These are phyloP conservation scores for Melinaea menophilus DNA, from an alignment of 2,888 invertebrate genomes.

Conservation along the genomic window DNA sequence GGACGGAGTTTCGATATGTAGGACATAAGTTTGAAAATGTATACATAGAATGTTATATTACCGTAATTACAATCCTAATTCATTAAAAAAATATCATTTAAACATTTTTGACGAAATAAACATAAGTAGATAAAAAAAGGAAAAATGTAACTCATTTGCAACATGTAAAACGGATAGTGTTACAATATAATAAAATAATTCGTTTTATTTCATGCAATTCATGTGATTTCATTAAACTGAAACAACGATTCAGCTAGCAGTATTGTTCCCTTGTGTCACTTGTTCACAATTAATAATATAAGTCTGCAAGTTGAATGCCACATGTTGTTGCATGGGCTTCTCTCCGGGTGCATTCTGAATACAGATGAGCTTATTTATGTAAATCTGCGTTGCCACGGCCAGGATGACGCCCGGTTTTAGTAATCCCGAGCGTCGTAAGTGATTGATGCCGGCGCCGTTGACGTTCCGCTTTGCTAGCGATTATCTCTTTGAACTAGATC, in stretches of 20 bases:
- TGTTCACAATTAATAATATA: constrained; percentile 73
- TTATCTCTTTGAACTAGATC: constrained; percentile 21
- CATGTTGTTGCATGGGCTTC: constrained; percentile 72
- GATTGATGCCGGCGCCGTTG: constrained; percentile 66
- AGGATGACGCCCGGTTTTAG: constrained; percentile 60
- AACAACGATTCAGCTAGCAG: constrained; percentile 27
- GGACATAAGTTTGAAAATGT: too few relatives aligned
- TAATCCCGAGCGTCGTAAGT: constrained; percentile 66
- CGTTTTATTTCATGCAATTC: constrained; percentile 3
- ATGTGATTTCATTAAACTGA: constrained; percentile 56
- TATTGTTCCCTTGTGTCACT: constrained; percentile 58
- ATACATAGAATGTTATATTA: too few relatives aligned
- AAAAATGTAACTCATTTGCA: too few relatives aligned
- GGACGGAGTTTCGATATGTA: too few relatives aligned
- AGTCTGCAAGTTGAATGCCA: constrained; percentile 72
- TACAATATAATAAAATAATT: too few relatives aligned
- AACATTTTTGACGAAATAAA: too few relatives aligned
- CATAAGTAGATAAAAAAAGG: too few relatives aligned
- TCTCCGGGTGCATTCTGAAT: constrained; percentile 66
- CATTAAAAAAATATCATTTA: too few relatives aligned
- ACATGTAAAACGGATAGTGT: too few relatives aligned
- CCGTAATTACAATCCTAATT: too few relatives aligned
- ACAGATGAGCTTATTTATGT: constrained; percentile 75
- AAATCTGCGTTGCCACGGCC: constrained; percentile 61
- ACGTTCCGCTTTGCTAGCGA: constrained; percentile 46